These are phyloP conservation scores for Clupea harengus DNA, from an alignment of 2,113 vertebrate genomes.

Conservation along the genomic window DNA sequence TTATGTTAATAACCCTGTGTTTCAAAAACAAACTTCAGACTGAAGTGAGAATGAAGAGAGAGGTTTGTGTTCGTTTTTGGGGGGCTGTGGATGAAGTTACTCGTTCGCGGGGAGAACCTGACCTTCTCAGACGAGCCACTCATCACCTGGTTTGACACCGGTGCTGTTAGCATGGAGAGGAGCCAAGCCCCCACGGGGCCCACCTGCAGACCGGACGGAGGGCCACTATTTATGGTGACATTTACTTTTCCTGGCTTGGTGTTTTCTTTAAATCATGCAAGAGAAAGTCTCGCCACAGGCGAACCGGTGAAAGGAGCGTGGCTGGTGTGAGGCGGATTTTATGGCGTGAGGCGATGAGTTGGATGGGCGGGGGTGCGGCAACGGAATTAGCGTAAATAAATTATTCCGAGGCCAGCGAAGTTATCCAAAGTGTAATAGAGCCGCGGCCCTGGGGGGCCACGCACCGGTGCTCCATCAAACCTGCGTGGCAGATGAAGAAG, in stretches of 20 bases:
- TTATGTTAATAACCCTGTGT: conserved; percentile 13
- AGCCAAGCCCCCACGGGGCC: not conserved
- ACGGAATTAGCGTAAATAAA: conserved; percentile 50
- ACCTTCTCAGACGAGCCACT: not conserved
- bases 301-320: conserved; percentile 10
- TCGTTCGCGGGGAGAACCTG: conserved; percentile 6
- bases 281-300: conserved; percentile 29
- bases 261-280: conserved; percentile 56
- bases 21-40: conserved; percentile 16
- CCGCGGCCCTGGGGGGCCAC: conserved; percentile 26
- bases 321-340: conserved; percentile 10
- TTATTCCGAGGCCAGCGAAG: conserved; percentile 47
- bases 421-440: conserved; percentile 50
- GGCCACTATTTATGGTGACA: conserved; percentile 56
- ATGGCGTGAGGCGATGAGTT: conserved; percentile 21
- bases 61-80: conserved; percentile 52
- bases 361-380: conserved; percentile 2
- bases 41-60: conserved; percentile 17
- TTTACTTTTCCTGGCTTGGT: conserved; percentile 57
- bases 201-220: conserved; percentile 25
- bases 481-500: conserved; percentile 47
- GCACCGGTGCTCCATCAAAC: conserved; percentile 47
- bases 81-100: conserved; percentile 35
- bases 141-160: not conserved
- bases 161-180: not conserved